Base-by-base conservation (phyloP, 2,888 invertebrate genomes). In the Lacanobia oleracea region DNA sequence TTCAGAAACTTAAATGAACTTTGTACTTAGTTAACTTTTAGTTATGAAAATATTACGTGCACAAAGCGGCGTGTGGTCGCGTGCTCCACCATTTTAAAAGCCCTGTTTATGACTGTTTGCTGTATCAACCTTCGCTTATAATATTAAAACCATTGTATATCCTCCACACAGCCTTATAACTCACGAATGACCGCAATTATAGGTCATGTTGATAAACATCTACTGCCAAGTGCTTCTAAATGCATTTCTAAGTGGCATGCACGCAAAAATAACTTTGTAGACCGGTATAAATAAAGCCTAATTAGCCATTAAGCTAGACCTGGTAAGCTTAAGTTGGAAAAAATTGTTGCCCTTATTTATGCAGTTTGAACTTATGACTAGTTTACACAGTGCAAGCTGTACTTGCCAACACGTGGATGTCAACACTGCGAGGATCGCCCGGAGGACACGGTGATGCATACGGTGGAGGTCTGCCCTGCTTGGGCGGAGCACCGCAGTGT, bases 41-140 rank as follows among this genome's bases (percentile, higher is more conserved):
- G 59, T 23, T 43, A 59, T 48, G 45, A 68, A 73, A 71, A 48
- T 60, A 75, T 70, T 64, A 40, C 62, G 37, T 64, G 67, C 33
- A 72, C 56, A 67, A 53, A 57, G 14, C 37, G n/a, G 6, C 18
- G 2, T 33, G 14, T 8, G 54, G 66, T 80, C 57, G 79, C 79
- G 73, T 80, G 79, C 23, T 60, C 27, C 62, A 43, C 53, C 45
- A 67, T 72, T 79, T 72, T 73, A 23, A 67, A 73, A 72, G 51
- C 57, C 50, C 33, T 77, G 63, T 76, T 69, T 79, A 69, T n/a
- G 27, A 67, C 53, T 50, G 63, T 61, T 73, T 40, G 63, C 50
- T 62, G 60, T 73, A 64, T 50, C 68, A 80, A 77, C 80, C 69
- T 80, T 80, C 64, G 51, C 16, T 57, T 54, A 60, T 56, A 77